Base-by-base conservation (phyloP, 2,888 invertebrate genomes). In the Candidula unifasciata region DNA sequence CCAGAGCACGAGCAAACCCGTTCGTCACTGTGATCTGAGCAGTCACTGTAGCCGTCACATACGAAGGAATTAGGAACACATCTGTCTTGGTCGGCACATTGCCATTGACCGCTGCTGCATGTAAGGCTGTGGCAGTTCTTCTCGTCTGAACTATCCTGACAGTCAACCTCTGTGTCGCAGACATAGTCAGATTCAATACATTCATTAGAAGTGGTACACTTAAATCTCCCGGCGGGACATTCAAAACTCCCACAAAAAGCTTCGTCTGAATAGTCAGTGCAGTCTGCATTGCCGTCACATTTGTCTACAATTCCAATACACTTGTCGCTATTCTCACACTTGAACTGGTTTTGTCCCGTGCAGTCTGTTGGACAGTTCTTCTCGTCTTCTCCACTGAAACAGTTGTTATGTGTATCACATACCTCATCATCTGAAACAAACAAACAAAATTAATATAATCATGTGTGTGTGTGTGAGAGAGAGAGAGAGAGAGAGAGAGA, bases 221-320 rank as follows among this genome's bases (percentile, higher is more conserved):
- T 68, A 57, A 80, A 69, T 21, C 71, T 54, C 0, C 57, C 71
- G 5, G 69, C 33, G n/a, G 71, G 0, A n/a, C 80, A 80, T n/a
- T 69, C 57, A 71, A 71, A 30, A 30, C 24, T 60, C 0, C 8
- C 60, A 69, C 80, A 80, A 57, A 52, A 54, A 1, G 71, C 80
- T 27, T 80, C 80, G 21, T 80, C 80, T 5, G 80, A 57, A 30
- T 57, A 71, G 35, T 80, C 80, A 18, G 6, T 35, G 18, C 80
- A 80, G 71, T 80, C 80, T n/a, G 3, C 0, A 71, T 35, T 57
- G 6, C 71, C 80, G n/a, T 80, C 80, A 27, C 80, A 80, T 37
- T 71, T 80, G 44, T 80, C 80, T 54, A 80, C 54, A 57, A 80
- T n/a, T 54, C 80, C 80, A 13, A 80, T n/a, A 57, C 80, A 80